A percentile compares a stretch with the other conserved stretches of the same genome.
Conservation (phyloP, 2,888 invertebrate species). For the Byasa hedistus region DNA sequence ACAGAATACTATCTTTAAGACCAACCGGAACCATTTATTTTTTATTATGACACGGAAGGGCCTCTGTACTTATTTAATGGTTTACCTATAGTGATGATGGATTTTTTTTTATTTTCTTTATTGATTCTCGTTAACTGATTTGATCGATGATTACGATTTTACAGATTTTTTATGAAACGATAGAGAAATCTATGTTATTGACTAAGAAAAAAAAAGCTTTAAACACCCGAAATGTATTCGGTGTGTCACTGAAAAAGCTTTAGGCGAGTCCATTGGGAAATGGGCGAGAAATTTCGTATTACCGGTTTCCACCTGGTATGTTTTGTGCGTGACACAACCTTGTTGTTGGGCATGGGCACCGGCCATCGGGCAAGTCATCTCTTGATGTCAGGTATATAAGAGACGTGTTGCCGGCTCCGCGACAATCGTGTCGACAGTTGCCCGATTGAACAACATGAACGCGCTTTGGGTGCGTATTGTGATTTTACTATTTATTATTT, state of each 20-base stretch:
- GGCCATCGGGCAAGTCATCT: constrained; percentile 26
- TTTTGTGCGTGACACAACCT: constrained; percentile 23
- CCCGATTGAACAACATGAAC: constrained; percentile 53
- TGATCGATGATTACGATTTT: too few species aligned
- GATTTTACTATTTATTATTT: constrained; percentile 8
- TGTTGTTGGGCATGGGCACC: constrained; percentile 16
- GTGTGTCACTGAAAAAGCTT: constrained; percentile 6
- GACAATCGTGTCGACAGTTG: constrained; percentile 60
- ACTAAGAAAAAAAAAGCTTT: too few species aligned
- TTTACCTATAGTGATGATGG: too few species aligned
- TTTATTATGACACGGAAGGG: too few species aligned
- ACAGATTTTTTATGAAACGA: too few species aligned
- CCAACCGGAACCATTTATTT: too few species aligned
- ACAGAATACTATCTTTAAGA: too few species aligned
- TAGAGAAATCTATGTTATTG: too few species aligned
- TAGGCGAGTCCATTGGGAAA: constrained; percentile 11
- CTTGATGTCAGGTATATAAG: constrained; percentile 57
- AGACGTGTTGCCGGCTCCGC: constrained; percentile 42
- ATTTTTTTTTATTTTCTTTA: too few species aligned
- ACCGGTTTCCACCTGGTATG: constrained; percentile 24
- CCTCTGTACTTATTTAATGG: too few species aligned
- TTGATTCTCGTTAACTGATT: too few species aligned
- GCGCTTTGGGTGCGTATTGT: constrained; percentile 59
- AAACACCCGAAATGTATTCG: too few species aligned
- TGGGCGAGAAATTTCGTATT: constrained; percentile 26